phyloP scores from a whole-genome alignment of 2,888 invertebrate species.

The Chromoteleia sp. region DNA sequence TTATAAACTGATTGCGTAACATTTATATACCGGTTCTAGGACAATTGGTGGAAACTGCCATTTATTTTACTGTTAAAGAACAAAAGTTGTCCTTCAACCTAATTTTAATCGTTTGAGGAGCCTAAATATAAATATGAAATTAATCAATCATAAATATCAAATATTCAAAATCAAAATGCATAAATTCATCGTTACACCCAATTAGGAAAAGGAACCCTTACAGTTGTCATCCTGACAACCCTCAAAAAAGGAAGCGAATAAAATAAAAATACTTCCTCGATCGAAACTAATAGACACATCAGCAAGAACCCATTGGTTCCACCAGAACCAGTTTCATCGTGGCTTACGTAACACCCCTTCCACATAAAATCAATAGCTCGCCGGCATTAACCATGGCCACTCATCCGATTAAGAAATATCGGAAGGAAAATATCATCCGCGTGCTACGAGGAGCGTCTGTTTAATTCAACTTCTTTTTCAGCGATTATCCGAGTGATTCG shows the following conservation, averaged over 20 bases:
- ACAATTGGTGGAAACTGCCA: no score
- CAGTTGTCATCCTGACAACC: no score
- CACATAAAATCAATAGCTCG: constrained; percentile 43
- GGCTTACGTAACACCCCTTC: constrained; percentile 11
- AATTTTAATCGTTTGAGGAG: no score
- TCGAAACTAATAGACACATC: constrained; percentile 21
- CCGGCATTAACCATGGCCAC: constrained; percentile 25
- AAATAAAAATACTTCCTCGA: background rate
- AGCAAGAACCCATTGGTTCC: constrained; percentile 24
- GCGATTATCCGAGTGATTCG: constrained; percentile 44
- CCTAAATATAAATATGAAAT: no score
- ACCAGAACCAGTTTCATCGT: constrained; percentile 1
- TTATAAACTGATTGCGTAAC: no score
- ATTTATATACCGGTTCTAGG: no score
- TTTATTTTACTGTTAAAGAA: no score
- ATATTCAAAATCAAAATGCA: no score
- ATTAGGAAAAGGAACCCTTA: no score
- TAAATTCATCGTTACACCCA: no score
- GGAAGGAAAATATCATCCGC: constrained; percentile 30
- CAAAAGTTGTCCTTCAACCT: no score
- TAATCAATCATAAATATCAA: no score
- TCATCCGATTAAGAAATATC: constrained; percentile 39
- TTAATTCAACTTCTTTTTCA: constrained; percentile 45
- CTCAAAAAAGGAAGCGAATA: background rate
- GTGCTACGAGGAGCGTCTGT: constrained; percentile 32